Base-by-base conservation (phyloP, 2,888 invertebrate species). In the Beris chalybata region DNA sequence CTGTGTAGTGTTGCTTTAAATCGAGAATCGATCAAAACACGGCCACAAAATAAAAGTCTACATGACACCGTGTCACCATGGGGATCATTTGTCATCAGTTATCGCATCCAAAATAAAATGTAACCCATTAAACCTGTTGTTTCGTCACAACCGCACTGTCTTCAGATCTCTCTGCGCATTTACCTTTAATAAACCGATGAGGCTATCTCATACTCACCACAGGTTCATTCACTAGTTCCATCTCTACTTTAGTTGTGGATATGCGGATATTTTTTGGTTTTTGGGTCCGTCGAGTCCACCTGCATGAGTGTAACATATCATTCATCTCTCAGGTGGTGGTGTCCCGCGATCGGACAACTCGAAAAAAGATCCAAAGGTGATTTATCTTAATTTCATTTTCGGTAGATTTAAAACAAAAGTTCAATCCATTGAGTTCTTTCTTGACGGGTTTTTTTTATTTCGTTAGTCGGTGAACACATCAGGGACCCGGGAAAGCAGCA, bases 121-220 rank as follows among this genome's bases (percentile, higher is more conserved):
- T 67, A 67, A 63, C 52, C 69, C 69, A 69, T 69, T 69, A 69
- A 67, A 69, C 64, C 64, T 57, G 63, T 67, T 69, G 69, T 65
- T 58, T 69, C 69, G 32, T 52, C 61, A 15, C 30, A 61, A 61
- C 22, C 61, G 61, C 32, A 55, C 68, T 63, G 66, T 64, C 55
- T 38, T 53, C 54, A 61, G 13, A 38, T 38, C 38, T 38, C 38
- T 38, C 38, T 9, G 38, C 38, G 9, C 38, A 38, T 9, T 38
- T 38, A 7, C 38, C 38, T 38, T 5, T 4, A 22, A 22, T 22
- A 22, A 2, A 22, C 22, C 22, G 22, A 22, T 22, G 22, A 38
- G 38, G 38, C 9, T 9, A 9, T 38, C 38, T 38, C 38, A 38
- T 38, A 7, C 38, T 1, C 38, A 38, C 38, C 22, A 9, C 38